These are phyloP conservation scores for Sarcophilus harrisii DNA, from an alignment of 2,797 vertebrate genomes.

Conservation along the genomic window DNA sequence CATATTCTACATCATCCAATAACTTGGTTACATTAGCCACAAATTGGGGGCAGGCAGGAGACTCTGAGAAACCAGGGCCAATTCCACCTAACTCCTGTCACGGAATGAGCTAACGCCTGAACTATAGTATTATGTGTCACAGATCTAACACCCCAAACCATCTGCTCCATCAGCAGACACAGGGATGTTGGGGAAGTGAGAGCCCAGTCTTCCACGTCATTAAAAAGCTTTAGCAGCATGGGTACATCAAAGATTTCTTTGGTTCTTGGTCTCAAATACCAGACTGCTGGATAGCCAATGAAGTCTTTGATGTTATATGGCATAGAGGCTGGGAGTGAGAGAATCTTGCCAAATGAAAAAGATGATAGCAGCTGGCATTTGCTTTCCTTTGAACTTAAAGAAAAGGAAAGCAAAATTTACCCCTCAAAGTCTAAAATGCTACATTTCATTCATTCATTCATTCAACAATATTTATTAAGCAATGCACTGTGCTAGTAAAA, in stretches of 20 bases:
- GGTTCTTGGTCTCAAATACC: conserved; percentile 44
- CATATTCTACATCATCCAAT: conserved; percentile 1
- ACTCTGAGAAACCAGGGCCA: conserved; percentile 26
- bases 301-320: conserved; percentile 47
- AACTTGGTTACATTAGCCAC: conserved; percentile 33
- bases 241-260: conserved; percentile 53
- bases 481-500: neutral
- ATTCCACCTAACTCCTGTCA: conserved; percentile 14
- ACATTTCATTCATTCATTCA: neutral
- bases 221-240: conserved; percentile 53
- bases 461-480: neutral
- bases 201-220: conserved; percentile 64
- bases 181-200: conserved; percentile 60
- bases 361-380: neutral
- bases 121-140: conserved; percentile 11
- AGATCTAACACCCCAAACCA: conserved; percentile 38
- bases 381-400: neutral
- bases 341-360: neutral
- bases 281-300: conserved; percentile 52
- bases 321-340: conserved; percentile 27
- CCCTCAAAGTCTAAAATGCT: neutral
- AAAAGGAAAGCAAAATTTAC: neutral
- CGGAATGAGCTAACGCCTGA: conserved; percentile 59
- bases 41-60: conserved; percentile 5
- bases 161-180: conserved; percentile 43